phyloP scores from a whole-genome alignment of 2,888 invertebrate genomes.

The Volucella bombylans region DNA sequence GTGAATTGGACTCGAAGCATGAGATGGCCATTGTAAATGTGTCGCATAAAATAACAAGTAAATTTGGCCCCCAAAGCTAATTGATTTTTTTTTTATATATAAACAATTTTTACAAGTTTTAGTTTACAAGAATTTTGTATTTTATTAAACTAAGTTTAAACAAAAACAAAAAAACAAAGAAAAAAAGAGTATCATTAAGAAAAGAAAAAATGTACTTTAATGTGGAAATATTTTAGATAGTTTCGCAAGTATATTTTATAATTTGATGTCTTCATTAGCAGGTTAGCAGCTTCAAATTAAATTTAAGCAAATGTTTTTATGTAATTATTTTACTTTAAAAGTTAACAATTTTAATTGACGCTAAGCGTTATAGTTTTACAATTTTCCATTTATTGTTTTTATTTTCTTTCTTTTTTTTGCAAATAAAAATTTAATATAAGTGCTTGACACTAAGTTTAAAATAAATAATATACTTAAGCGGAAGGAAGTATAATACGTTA shows the following conservation, averaged over 20 bases:
- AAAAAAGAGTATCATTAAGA: slow-evolving; percentile 22
- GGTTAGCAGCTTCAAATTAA: slow-evolving; percentile 53
- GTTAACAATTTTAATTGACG: slow-evolving; percentile 44
- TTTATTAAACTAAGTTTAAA: slow-evolving; percentile 28
- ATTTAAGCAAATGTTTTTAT: slow-evolving; percentile 35
- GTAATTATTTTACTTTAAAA: slow-evolving; percentile 54
- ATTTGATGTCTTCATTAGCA: slow-evolving; percentile 51
- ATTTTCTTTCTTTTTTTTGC: too few species aligned
- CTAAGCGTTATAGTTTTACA: slow-evolving; percentile 54
- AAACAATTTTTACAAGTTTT: slow-evolving; percentile 39
- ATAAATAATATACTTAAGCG: too few species aligned
- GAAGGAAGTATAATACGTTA: too few species aligned
- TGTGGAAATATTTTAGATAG: slow-evolving; percentile 33
- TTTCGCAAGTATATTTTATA: slow-evolving; percentile 25
- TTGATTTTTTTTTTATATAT: slow-evolving; percentile 21
- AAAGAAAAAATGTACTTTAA: slow-evolving; percentile 10
- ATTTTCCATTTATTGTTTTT: slow-evolving; percentile 18
- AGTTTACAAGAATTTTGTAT: slow-evolving; percentile 64
- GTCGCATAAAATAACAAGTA: slow-evolving; percentile 82
- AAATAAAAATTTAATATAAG: slow-evolving; percentile 3
- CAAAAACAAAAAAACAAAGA: slow-evolving; percentile 14
- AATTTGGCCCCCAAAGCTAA: slow-evolving; percentile 81
- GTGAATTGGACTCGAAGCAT: slow-evolving; percentile 83
- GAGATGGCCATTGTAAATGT: slow-evolving; percentile 83
- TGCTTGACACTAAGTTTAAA: slow-evolving; percentile 5